Base-by-base conservation (phyloP, 2,888 invertebrate species). In the Eupeodes latifasciatus region DNA sequence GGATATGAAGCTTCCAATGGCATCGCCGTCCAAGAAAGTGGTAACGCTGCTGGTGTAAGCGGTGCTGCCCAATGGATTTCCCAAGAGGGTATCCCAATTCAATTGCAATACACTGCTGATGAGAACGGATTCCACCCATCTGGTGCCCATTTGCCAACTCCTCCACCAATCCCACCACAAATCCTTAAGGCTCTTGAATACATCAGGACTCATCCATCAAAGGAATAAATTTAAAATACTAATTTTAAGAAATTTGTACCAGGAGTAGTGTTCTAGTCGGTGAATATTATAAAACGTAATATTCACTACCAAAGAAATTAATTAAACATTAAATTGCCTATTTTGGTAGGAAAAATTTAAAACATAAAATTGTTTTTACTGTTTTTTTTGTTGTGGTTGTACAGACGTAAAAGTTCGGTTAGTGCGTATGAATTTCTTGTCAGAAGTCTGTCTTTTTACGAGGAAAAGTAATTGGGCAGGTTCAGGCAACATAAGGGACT, bases 1-100 rank as follows among this genome's bases (percentile, higher is more conserved):
- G 72, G 79, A 9, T 96, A 92, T 90, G 93, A 95, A 90, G 96
- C 96, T 89, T 94, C 94, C 81, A 96, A 96, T 90, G 96, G 96
- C 47, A 96, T 96, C 91, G 72, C 91, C 1, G 95, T 92, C 12
- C 94, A 95, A 90, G 95, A 95, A 90, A 90, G 91, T 12, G 96
- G 96, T 89, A 93, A 91, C 71, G 91, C 95, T 84, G 94, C 94
- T 91, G 95, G 94, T 91, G 95, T 94, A 0, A 93, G 94, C 78
- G 96, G 96, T 53, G 91, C 93, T 19, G 93, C 92, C 92, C 90
- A 93, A 66, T 95, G 95, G 93, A 94, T 94, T 55, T 94, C 94
- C 47, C 95, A 95, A 47, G 95, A 94, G 57, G 96, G 96, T 47
- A 89, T 91, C 51, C 90, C 89, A 1, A 92, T 94, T 91, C 85